Conservation (phyloP, 2,113 vertebrate genomes). For the Ranitomeya imitator region DNA sequence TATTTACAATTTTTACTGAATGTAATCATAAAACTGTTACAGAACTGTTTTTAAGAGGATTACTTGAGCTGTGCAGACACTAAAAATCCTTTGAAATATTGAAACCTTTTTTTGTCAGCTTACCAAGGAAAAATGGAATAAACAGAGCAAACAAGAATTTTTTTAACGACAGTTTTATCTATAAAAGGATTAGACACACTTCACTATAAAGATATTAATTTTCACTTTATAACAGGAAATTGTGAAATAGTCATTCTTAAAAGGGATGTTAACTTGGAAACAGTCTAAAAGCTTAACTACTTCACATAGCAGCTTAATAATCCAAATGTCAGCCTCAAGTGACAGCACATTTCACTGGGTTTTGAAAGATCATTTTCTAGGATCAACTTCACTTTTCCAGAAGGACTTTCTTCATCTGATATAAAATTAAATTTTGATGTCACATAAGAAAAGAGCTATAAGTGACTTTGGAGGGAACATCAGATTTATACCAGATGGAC, state of each 20-base stretch:
- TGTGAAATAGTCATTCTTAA: neutral
- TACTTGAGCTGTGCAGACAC: neutral
- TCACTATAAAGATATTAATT: conserved; percentile 8
- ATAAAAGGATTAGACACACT: conserved; percentile 20
- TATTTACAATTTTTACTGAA: neutral
- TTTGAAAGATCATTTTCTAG: conserved; percentile 18
- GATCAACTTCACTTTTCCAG: conserved; percentile 14
- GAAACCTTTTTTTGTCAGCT: neutral
- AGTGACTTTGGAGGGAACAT: conserved; percentile 7
- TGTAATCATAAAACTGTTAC: neutral
- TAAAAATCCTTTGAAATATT: neutral
- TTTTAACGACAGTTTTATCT: neutral
- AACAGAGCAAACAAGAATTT: neutral
- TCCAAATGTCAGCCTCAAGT: neutral
- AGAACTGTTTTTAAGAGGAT: neutral
- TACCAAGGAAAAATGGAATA: neutral
- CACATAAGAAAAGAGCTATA: conserved; percentile 13
- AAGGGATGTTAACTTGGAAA: conserved; percentile 18
- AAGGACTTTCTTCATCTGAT: conserved; percentile 18
- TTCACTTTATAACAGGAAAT: conserved; percentile 3
- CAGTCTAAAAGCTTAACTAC: conserved; percentile 13
- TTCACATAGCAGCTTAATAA: neutral
- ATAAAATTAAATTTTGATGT: conserved; percentile 11
- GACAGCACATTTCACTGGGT: neutral
- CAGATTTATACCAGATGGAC: conserved; percentile 29